Evolutionary conservation across 2,797 vertebrate genomes (phyloP).

Genomic region (Amphiprion clarkii): DNA sequence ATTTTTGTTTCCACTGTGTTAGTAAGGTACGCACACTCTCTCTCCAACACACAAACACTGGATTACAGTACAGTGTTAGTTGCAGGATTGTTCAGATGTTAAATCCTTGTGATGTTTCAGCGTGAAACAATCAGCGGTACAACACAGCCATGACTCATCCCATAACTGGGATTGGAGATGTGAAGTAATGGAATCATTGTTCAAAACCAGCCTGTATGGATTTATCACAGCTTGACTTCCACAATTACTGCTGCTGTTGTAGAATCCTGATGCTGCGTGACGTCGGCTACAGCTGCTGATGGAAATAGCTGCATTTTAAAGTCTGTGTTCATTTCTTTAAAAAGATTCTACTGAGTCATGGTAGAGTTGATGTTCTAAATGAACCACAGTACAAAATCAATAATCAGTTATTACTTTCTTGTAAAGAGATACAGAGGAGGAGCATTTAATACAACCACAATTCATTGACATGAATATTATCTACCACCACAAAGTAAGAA

Average conservation of each 20-base stretch:
- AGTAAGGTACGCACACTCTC: background rate
- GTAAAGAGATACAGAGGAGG: conserved; percentile 1
- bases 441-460: background rate
- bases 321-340: background rate
- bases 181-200: conserved; percentile 62
- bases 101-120: conserved; percentile 60
- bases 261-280: conserved; percentile 42
- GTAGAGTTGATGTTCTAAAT: conserved; percentile 23
- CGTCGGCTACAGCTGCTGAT: conserved; percentile 27
- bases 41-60: conserved; percentile 16
- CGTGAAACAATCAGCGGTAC: conserved; percentile 62
- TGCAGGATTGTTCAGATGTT: conserved; percentile 50
- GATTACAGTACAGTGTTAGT: conserved; percentile 51
- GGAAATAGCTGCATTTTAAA: conserved; percentile 37
- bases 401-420: conserved; percentile 15
- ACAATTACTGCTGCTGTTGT: conserved; percentile 41
- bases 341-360: background rate
- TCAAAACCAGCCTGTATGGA: conserved; percentile 60
- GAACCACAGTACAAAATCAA: conserved; percentile 31
- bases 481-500: background rate
- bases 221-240: conserved; percentile 60
- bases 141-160: conserved; percentile 68
- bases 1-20: background rate
- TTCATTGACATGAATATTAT: conserved; percentile 1
- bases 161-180: conserved; percentile 43